phyloP scores from a whole-genome alignment of 2,797 vertebrate species.

The Hyperoplus lanceolatus region DNA sequence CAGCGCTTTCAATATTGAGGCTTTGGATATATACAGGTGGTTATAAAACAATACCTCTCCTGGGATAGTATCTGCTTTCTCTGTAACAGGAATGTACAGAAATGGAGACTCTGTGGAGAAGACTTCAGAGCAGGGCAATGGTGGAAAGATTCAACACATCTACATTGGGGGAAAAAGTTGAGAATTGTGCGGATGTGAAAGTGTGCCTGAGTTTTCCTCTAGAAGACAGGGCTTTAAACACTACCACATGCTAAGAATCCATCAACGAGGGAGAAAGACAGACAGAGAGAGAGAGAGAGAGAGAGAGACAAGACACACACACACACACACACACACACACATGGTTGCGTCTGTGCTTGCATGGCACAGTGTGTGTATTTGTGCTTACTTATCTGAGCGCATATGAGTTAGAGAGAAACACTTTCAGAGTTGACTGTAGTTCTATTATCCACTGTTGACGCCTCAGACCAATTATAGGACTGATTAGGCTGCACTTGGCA shows the following conservation, averaged over 20 bases:
- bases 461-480: slow-evolving; percentile 68
- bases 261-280: slow-evolving; percentile 37
- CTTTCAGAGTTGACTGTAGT: slow-evolving; percentile 57
- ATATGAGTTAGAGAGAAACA: slow-evolving; percentile 24
- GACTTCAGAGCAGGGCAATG: slow-evolving; percentile 52
- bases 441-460: slow-evolving; percentile 73
- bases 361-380: slow-evolving; percentile 43
- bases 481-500: slow-evolving; percentile 71
- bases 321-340: slow-evolving; percentile 4
- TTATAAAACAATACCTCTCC: slow-evolving; percentile 70
- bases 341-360: slow-evolving; percentile 46
- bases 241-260: slow-evolving; percentile 77
- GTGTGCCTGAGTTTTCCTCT: slow-evolving; percentile 57
- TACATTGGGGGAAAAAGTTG: not conserved
- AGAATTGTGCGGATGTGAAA: slow-evolving; percentile 14
- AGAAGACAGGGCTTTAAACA: slow-evolving; percentile 74
- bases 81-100: slow-evolving; percentile 72
- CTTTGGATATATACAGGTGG: slow-evolving; percentile 41
- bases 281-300: slow-evolving; percentile 31
- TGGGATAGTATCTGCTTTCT: slow-evolving; percentile 70
- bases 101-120: slow-evolving; percentile 61
- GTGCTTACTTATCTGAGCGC: slow-evolving; percentile 24
- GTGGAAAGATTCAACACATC: slow-evolving; percentile 31
- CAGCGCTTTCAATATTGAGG: slow-evolving; percentile 46
- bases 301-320: slow-evolving; percentile 31